A percentile compares a stretch with the other conserved stretches of the same genome.
phyloP scores from a whole-genome alignment of 1,140 invertebrate species.

The Drosophila kepulauana region DNA sequence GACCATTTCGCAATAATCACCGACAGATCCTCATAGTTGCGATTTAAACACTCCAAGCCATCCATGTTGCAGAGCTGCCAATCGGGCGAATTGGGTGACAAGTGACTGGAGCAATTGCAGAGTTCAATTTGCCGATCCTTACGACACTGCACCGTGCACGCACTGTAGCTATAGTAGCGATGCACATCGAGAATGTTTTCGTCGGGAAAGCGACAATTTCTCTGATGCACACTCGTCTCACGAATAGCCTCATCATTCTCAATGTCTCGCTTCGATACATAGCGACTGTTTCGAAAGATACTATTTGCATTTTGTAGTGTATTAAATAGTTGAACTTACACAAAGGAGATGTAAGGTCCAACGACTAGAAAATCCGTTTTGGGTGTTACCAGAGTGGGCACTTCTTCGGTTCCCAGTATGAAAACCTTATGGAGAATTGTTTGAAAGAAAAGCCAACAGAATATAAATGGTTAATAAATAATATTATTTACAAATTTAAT shows the following conservation, averaged over 20 bases:
- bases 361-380: slow-evolving; percentile 86
- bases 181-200: slow-evolving; percentile 88
- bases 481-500: no score
- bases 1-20: slow-evolving; percentile 86
- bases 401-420: slow-evolving; percentile 88
- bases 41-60: slow-evolving; percentile 87
- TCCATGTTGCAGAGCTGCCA: slow-evolving; percentile 87
- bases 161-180: slow-evolving; percentile 88
- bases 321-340: slow-evolving; percentile 74
- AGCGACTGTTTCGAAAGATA: slow-evolving; percentile 78
- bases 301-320: neutral
- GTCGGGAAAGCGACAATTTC: slow-evolving; percentile 88
- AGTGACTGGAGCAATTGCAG: slow-evolving; percentile 89
- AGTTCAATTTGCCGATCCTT: slow-evolving; percentile 87
- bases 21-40: slow-evolving; percentile 87
- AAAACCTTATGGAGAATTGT: slow-evolving; percentile 85
- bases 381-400: slow-evolving; percentile 87
- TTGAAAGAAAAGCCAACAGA: no score
- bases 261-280: slow-evolving; percentile 87
- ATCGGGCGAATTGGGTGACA: slow-evolving; percentile 87
- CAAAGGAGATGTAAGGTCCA: slow-evolving; percentile 85
- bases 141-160: slow-evolving; percentile 89
- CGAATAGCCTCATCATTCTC: slow-evolving; percentile 87
- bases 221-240: slow-evolving; percentile 86
- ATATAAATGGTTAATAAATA: neutral